phyloP scores from a whole-genome alignment of 2,888 invertebrate species.

The Steinernema carpocapsae region DNA sequence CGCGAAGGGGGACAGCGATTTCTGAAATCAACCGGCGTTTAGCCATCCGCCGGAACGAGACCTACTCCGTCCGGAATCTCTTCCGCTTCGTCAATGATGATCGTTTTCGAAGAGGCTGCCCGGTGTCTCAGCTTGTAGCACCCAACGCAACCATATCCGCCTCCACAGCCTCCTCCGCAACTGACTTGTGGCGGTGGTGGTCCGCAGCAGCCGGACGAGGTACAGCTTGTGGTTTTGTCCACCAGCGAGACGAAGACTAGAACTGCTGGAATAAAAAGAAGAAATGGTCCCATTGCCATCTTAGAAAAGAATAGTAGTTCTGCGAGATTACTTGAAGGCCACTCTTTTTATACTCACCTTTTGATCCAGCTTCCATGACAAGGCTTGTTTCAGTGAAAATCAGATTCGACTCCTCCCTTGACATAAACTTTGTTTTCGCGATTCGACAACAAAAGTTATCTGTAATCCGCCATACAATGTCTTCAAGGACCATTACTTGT shows the following conservation, averaged over 20 bases:
- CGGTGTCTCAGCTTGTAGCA: slow-evolving; percentile 59
- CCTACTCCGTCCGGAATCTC: slow-evolving; percentile 24
- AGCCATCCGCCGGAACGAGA: too few relatives aligned
- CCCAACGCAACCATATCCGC: slow-evolving; percentile 56
- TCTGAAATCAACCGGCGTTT: neutral
- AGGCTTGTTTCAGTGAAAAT: neutral
- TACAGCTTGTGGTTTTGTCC: neutral
- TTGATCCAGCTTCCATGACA: neutral
- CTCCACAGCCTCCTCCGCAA: slow-evolving; percentile 43
- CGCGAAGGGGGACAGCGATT: neutral
- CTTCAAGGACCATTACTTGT: slow-evolving; percentile 16
- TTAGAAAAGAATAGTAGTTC: neutral
- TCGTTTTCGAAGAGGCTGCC: slow-evolving; percentile 54
- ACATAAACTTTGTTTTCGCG: neutral
- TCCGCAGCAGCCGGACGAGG: slow-evolving; percentile 54
- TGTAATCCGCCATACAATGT: neutral
- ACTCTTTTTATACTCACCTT: neutral
- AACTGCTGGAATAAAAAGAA: neutral
- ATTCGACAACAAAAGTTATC: slow-evolving; percentile 6
- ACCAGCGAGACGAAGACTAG: neutral
- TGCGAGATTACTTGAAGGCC: too few relatives aligned
- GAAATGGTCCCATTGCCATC: neutral
- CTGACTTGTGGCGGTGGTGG: slow-evolving; percentile 55
- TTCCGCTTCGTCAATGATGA: slow-evolving; percentile 48
- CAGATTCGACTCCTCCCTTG: slow-evolving; percentile 13